Evolutionary conservation across 2,113 vertebrate species (phyloP).

Genomic region (Donacobius atricapilla): DNA sequence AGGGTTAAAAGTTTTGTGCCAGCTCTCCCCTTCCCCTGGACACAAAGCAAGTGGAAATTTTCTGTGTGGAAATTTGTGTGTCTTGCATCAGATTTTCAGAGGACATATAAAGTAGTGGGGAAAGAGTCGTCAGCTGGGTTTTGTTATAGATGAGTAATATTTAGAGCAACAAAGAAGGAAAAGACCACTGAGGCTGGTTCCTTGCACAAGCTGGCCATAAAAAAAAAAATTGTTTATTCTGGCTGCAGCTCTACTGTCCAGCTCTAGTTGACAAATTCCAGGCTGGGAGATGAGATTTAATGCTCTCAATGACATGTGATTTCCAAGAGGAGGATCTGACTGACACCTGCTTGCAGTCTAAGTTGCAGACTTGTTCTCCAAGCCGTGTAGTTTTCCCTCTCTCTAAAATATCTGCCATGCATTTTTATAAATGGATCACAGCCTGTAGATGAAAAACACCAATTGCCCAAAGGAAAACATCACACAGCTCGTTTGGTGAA

Average conservation of each 20-base stretch:
- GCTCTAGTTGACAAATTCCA: background rate
- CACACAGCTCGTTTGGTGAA: background rate
- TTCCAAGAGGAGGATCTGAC: background rate
- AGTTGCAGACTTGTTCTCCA: background rate
- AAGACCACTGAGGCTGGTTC: background rate
- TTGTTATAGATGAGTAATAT: background rate
- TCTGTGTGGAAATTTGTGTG: background rate
- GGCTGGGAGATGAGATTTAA: background rate
- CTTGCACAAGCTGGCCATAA: background rate
- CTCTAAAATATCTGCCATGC: background rate
- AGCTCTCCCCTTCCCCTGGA: background rate
- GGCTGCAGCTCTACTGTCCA: background rate
- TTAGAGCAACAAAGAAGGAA: background rate
- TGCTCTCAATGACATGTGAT: background rate
- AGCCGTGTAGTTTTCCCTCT: background rate
- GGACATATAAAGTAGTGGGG: fast-evolving
- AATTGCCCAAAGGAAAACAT: background rate
- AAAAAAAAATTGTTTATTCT: background rate
- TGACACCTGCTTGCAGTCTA: background rate
- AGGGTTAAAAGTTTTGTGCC: background rate
- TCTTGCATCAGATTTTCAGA: background rate
- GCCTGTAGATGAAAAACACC: background rate
- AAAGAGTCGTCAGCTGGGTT: background rate
- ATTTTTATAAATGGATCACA: background rate
- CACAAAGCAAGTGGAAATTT: background rate